Conservation (phyloP, 2,888 invertebrate genomes). For the Beris morrisii region DNA sequence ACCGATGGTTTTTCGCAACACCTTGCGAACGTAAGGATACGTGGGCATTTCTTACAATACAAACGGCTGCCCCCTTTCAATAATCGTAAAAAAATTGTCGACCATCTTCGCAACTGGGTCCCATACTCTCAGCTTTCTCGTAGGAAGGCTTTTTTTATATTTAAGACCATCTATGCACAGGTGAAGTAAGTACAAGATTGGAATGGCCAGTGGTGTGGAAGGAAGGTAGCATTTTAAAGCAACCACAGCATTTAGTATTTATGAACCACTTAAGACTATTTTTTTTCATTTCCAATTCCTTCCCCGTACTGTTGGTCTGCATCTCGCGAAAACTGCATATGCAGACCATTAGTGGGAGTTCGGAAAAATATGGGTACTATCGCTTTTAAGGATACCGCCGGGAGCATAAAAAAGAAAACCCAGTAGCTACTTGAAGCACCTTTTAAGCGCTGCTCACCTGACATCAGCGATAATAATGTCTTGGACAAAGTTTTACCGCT, state of each 20-base stretch:
- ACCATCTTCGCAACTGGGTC: neutral
- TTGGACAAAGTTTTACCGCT: conserved; percentile 28
- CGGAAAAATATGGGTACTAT: neutral
- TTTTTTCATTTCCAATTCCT: conserved; percentile 6
- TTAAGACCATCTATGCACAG: conserved; percentile 9
- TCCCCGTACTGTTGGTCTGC: conserved; percentile 1
- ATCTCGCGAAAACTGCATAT: conserved; percentile 24
- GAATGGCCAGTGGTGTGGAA: too few species aligned
- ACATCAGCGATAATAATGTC: conserved; percentile 10
- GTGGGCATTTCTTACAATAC: too few species aligned
- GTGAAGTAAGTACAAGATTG: conserved; percentile 2
- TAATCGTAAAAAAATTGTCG: conserved; percentile 2
- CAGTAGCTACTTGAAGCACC: neutral
- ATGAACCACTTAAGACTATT: conserved; percentile 37
- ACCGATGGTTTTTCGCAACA: too few species aligned
- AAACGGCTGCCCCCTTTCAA: neutral
- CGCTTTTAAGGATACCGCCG: conserved; percentile 23
- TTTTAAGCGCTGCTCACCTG: conserved; percentile 21
- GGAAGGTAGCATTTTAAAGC: conserved; percentile 12
- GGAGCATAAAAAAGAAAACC: conserved; percentile 16
- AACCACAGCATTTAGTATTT: conserved; percentile 35
- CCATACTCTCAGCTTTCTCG: neutral
- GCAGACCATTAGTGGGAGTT: conserved; percentile 18
- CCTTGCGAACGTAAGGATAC: too few species aligned
- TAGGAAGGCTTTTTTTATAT: neutral